Evolutionary conservation across 1,140 invertebrate genomes (phyloP), one percentile per base, ranked within the genome.

Genomic region (Fopius arisanus): DNA sequence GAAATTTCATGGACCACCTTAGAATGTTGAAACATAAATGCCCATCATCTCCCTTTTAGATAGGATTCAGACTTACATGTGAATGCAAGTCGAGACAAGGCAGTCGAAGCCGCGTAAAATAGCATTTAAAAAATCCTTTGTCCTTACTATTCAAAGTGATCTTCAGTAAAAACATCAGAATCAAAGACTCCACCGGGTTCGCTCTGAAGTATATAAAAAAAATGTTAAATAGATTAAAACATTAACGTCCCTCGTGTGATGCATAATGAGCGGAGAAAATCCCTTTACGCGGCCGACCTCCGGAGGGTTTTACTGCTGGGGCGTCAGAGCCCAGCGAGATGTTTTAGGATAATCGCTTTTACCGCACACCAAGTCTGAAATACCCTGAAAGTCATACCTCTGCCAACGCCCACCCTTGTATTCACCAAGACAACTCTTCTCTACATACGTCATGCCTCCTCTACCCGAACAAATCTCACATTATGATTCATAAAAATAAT

Each of bases 181-280:
- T 37, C 2, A 37, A 37, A 37, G 33, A 37, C 12, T 37, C 33
- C 33, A 37, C 33, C 3, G 1, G 7, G 9, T 37, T 12, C 33
- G 12, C 33, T 10, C 33, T 10, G 33, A 37, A 3, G 9, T 10
- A 37, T 37, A 37, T 5, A 37, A 90, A 69, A 90, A 66, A 83
- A 74, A 84, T 83, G 9, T 37, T 10, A 37, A 37, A 37, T 37
- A 37, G 7, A 37, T 37, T 37, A 37, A 37, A 37, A 37, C 9
- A 48, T 48, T 48, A 48, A 82, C 23, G 23, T 23, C 37, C 26
- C 31, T 5, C 37, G 67, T 29, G 65, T 59, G 54, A 10, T 29
- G 67, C 37, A 37, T 16, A n/a, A 16, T n/a, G 12, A 31, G 54
- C 7, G 51, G 10, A 28, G n/a, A 23, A 74, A 43, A 59, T 59